phyloP scores from a whole-genome alignment of 2,797 vertebrate species.

The Aratinga solstitialis region DNA sequence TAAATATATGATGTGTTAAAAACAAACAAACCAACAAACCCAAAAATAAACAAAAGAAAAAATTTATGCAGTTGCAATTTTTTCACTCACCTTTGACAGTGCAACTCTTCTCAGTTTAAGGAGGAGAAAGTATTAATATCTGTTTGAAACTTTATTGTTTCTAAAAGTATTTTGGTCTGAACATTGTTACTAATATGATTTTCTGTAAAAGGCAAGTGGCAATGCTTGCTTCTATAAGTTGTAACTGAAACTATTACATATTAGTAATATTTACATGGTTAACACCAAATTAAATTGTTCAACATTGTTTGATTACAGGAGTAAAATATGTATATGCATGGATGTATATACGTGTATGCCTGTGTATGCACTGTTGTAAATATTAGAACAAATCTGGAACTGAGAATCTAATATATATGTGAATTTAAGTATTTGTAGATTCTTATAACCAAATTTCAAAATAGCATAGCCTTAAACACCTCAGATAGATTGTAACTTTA shows the following conservation, averaged over 20 bases:
- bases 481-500: background rate
- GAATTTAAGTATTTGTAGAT: background rate
- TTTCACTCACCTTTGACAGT: background rate
- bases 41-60: background rate
- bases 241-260: background rate
- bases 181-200: background rate
- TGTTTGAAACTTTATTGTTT: background rate
- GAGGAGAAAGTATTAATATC: background rate
- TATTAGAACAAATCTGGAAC: background rate
- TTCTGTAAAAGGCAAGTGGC: background rate
- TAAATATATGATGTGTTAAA: background rate
- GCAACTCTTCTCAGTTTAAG: background rate
- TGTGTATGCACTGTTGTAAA: background rate
- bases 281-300: background rate
- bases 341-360: background rate
- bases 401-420: background rate
- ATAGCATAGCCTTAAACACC: background rate
- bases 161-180: background rate
- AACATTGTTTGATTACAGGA: background rate
- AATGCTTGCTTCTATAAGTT: background rate
- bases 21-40: background rate
- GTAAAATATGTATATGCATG: background rate
- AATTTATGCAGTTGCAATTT: background rate
- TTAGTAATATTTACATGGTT: background rate
- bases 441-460: background rate